phyloP scores from a whole-genome alignment of 2,113 vertebrate genomes.

The Okapia johnstoni region DNA sequence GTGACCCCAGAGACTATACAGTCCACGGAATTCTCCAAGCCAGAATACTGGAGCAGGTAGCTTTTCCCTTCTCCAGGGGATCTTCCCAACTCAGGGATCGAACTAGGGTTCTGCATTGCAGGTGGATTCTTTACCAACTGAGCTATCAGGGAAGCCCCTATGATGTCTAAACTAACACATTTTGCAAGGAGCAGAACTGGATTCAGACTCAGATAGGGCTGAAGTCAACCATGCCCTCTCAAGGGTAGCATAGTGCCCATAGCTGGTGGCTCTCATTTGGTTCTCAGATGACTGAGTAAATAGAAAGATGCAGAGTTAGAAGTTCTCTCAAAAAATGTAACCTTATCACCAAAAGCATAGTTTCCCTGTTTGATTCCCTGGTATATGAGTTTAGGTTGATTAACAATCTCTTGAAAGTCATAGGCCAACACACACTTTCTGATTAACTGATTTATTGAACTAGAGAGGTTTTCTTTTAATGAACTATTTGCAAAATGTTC shows the following conservation, averaged over 20 bases:
- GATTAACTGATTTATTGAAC: not conserved
- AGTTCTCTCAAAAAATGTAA: not conserved
- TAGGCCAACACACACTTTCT: not conserved
- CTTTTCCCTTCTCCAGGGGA: not conserved
- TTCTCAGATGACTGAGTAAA: not conserved
- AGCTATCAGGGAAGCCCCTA: not conserved
- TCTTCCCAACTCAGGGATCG: not conserved
- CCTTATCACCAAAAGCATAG: not conserved
- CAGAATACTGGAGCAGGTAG: not conserved
- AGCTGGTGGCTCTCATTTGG: not conserved
- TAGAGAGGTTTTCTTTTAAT: not conserved
- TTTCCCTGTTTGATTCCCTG: not conserved
- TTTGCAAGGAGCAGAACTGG: not conserved
- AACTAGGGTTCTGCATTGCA: too few relatives aligned
- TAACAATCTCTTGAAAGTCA: not conserved
- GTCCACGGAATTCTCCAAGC: not conserved
- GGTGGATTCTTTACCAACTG: not conserved
- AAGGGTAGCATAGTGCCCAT: rapidly evolving
- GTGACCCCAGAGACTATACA: not conserved
- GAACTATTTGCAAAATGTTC: not conserved
- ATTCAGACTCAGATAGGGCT: not conserved
- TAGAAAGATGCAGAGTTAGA: not conserved
- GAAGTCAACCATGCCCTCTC: not conserved
- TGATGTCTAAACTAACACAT: not conserved
- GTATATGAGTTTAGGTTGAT: not conserved